Evolutionary conservation across 1,140 invertebrate genomes (phyloP).

Genomic region (Oryzaephilus surinamensis): DNA sequence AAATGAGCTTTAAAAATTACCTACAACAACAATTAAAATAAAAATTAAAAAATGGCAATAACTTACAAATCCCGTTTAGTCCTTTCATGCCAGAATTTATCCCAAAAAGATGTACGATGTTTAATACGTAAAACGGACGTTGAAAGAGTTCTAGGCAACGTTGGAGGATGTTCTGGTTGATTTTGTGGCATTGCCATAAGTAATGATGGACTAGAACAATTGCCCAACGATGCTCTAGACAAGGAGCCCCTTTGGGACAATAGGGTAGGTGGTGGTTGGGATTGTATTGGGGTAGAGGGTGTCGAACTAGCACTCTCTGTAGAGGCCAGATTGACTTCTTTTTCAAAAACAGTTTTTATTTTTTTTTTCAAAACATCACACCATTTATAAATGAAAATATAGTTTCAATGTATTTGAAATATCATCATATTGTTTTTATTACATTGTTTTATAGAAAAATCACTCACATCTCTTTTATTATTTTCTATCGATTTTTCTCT

Average conservation of each 20-base stretch:
- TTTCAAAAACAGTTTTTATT: background rate
- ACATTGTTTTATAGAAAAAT: too few species aligned
- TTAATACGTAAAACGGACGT: constrained; percentile 67
- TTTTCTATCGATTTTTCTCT: too few species aligned
- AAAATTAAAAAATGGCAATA: too few species aligned
- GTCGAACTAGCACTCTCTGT: constrained; percentile 17
- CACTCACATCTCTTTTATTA: too few species aligned
- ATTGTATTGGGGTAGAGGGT: constrained; percentile 22
- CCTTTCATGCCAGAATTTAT: constrained; percentile 64
- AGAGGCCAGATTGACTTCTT: constrained; percentile 23
- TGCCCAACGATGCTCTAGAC: constrained; percentile 31
- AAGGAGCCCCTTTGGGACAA: constrained; percentile 28
- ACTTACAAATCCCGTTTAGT: constrained; percentile 58
- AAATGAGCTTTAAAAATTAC: too few species aligned
- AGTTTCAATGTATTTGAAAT: too few species aligned
- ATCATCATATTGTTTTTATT: too few species aligned
- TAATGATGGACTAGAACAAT: constrained; percentile 40
- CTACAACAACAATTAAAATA: too few species aligned
- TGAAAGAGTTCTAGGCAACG: constrained; percentile 62
- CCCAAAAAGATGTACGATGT: constrained; percentile 66
- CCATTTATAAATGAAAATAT: too few species aligned
- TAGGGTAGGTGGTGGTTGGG: too few species aligned
- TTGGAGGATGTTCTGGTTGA: constrained; percentile 35
- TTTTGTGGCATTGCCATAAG: constrained; percentile 42
- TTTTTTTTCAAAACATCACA: background rate